A percentile compares a stretch with the other conserved stretches of the same genome.
Evolutionary conservation across 2,888 invertebrate genomes (phyloP).

Genomic region (Metallyticus violacea): DNA sequence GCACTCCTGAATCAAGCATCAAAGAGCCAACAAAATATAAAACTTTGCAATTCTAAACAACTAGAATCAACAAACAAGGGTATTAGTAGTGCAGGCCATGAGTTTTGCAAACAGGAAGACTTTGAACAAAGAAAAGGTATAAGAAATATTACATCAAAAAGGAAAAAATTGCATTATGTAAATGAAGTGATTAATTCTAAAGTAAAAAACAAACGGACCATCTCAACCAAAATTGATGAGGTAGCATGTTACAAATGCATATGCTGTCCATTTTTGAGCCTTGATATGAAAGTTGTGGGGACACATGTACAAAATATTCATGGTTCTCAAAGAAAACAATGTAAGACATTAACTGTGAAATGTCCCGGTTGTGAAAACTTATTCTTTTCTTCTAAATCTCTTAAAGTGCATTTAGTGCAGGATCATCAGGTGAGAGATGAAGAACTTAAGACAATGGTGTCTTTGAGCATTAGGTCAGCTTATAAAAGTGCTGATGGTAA

Average conservation of each 20-base stretch:
- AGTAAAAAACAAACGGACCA: not conserved
- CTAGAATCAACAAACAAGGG: not conserved
- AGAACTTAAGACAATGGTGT: constrained; percentile 59
- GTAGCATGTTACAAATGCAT: constrained; percentile 29
- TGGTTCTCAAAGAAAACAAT: not conserved
- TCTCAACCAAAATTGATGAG: not conserved
- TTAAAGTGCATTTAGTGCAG: constrained; percentile 62
- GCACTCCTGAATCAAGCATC: not conserved
- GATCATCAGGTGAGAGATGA: constrained; percentile 65
- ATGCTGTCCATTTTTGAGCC: constrained; percentile 28
- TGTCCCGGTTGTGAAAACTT: constrained; percentile 29
- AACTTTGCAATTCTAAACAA: not conserved
- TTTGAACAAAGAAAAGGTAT: not conserved
- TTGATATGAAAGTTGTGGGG: constrained; percentile 10
- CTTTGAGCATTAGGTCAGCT: constrained; percentile 50
- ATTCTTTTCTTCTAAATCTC: constrained; percentile 46
- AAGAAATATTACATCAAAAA: not conserved
- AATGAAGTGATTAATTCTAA: not conserved
- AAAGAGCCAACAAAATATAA: not conserved
- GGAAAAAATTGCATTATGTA: not conserved
- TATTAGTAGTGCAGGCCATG: not conserved
- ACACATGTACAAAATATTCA: constrained; percentile 23
- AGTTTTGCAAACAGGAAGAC: not conserved
- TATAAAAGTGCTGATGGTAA: constrained; percentile 44
- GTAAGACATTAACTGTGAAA: not conserved